These are phyloP conservation scores for Mesocricetus auratus DNA, from an alignment of 2,113 vertebrate genomes.

Conservation along the genomic window DNA sequence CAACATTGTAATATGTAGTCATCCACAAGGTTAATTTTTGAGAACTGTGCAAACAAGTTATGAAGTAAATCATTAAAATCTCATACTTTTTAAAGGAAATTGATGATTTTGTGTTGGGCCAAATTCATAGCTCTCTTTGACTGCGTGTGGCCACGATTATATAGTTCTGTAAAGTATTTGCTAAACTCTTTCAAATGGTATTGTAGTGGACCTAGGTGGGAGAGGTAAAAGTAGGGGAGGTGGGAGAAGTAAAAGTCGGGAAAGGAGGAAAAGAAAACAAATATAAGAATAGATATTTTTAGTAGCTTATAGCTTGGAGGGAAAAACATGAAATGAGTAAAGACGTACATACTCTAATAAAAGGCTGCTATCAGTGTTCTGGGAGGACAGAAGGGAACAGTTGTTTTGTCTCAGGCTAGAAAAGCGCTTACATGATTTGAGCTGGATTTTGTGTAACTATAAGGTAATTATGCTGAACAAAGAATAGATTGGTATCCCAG, in stretches of 20 bases:
- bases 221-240: neutral
- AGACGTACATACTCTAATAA: neutral
- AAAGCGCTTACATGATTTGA: slow-evolving; percentile 32
- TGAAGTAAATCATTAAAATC: neutral
- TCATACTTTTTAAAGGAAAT: neutral
- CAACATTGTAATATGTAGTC: no score
- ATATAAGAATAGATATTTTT: slow-evolving; percentile 21
- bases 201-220: neutral
- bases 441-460: slow-evolving; percentile 60
- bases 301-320: slow-evolving; percentile 20
- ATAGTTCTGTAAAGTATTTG: slow-evolving; percentile 21
- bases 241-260: neutral
- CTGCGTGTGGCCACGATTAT: neutral
- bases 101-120: neutral
- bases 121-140: neutral
- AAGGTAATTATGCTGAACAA: slow-evolving; percentile 44
- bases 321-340: slow-evolving; percentile 25
- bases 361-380: neutral
- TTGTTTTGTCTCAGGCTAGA: slow-evolving; percentile 37
- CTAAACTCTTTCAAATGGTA: slow-evolving; percentile 49
- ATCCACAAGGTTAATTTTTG: neutral
- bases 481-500: neutral
- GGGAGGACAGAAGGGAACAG: neutral
- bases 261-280: slow-evolving; percentile 4
- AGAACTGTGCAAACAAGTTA: neutral